Conservation (phyloP, 2,113 vertebrate species). For the Cynopterus brachyotis region DNA sequence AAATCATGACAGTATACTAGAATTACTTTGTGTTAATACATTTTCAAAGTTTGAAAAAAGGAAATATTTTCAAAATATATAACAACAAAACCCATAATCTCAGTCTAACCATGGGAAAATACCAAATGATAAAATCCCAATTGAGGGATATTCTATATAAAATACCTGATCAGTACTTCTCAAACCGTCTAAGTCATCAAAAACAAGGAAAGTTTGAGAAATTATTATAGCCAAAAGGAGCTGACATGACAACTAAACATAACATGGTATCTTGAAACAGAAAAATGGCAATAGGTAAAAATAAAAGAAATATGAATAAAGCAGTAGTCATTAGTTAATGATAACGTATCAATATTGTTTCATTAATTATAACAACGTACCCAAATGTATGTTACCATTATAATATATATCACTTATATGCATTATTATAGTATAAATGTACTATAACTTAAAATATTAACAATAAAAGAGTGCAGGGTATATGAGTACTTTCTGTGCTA, state of each 20-base stretch:
- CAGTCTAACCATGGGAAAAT: neutral
- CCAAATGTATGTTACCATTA: neutral
- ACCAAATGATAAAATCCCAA: neutral
- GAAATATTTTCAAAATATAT: neutral
- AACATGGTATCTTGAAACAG: neutral
- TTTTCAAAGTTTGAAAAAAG: neutral
- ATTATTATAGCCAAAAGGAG: neutral
- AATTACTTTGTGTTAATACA: neutral
- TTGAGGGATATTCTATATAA: neutral
- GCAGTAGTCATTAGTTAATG: neutral
- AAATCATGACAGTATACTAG: neutral
- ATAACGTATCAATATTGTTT: neutral
- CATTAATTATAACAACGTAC: neutral
- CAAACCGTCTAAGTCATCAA: neutral
- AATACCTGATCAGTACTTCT: neutral
- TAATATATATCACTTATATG: neutral
- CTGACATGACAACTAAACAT: neutral
- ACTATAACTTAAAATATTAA: neutral
- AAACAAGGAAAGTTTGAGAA: neutral
- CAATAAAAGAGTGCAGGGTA: neutral
- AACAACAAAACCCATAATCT: neutral
- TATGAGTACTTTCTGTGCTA: neutral
- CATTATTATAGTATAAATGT: neutral
- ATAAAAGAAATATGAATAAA: neutral
- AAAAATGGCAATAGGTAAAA: neutral